These are phyloP conservation scores for Thunnus thynnus DNA, from an alignment of 2,113 vertebrate genomes.

Conservation along the genomic window DNA sequence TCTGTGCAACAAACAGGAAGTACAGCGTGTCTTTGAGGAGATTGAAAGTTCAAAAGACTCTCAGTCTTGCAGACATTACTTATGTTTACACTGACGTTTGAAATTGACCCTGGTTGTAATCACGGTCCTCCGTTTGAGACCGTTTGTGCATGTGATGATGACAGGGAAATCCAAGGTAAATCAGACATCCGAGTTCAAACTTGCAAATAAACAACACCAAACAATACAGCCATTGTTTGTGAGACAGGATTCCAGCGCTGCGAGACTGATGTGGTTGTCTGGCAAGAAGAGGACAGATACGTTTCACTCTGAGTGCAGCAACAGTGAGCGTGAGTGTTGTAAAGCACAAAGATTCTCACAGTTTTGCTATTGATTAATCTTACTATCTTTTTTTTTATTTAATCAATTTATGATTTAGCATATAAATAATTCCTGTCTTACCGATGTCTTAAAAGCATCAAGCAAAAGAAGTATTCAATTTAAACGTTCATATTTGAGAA, in stretches of 20 bases:
- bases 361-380: no score
- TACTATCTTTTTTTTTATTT: no score
- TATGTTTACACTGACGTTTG: slow-evolving; percentile 3
- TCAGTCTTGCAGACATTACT: slow-evolving; percentile 13
- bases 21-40: neutral
- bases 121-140: neutral
- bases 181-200: slow-evolving; percentile 33
- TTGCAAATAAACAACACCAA: slow-evolving; percentile 17
- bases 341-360: neutral
- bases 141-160: slow-evolving; percentile 32
- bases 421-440: neutral
- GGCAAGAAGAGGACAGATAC: neutral
- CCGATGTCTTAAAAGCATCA: neutral
- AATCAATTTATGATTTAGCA: neutral
- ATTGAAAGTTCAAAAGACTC: slow-evolving; percentile 4
- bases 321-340: no score
- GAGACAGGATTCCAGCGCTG: neutral
- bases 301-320: slow-evolving; percentile 14
- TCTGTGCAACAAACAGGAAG: neutral
- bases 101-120: slow-evolving; percentile 25
- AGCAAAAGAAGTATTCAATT: neutral
- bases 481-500: neutral
- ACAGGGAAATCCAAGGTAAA: slow-evolving; percentile 27
- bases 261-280: slow-evolving; percentile 17
- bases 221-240: slow-evolving; percentile 49